phyloP scores from a whole-genome alignment of 2,797 vertebrate species.

The Trematomus bernacchii region DNA sequence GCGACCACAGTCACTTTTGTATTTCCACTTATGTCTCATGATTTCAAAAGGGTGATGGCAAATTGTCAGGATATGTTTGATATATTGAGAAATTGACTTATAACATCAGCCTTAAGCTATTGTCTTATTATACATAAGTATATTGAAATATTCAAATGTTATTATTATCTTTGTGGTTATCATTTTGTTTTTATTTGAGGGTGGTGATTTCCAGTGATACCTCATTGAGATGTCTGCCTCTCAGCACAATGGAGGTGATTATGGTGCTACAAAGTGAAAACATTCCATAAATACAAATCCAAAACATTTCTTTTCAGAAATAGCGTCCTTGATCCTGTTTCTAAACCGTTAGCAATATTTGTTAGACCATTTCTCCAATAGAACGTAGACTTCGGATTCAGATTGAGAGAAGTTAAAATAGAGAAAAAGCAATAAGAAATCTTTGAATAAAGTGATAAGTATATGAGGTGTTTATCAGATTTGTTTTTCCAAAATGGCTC shows the following conservation, averaged over 20 bases:
- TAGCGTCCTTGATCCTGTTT: not conserved
- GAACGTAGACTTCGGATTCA: not conserved
- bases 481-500: not conserved
- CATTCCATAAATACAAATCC: not conserved
- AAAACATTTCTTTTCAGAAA: not conserved
- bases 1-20: not conserved
- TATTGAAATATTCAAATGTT: too few species aligned
- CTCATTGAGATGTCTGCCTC: not conserved
- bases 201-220: not conserved
- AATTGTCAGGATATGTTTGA: not conserved
- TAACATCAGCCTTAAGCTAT: too few species aligned
- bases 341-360: not conserved
- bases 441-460: slow-evolving; percentile 17
- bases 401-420: not conserved
- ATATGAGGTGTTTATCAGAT: slow-evolving; percentile 1
- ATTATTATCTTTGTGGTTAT: too few species aligned
- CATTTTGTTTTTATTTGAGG: too few species aligned
- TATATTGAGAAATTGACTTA: not conserved
- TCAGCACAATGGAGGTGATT: not conserved
- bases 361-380: not conserved
- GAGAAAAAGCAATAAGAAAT: slow-evolving; percentile 7
- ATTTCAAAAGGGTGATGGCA: slow-evolving; percentile 2
- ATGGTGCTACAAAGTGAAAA: not conserved
- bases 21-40: slow-evolving; percentile 1
- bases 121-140: too few species aligned